Percentiles rank a stretch among this genome's conserved stretches.
phyloP scores from a whole-genome alignment of 2,113 vertebrate species.

The Anser brachyrhynchus region DNA sequence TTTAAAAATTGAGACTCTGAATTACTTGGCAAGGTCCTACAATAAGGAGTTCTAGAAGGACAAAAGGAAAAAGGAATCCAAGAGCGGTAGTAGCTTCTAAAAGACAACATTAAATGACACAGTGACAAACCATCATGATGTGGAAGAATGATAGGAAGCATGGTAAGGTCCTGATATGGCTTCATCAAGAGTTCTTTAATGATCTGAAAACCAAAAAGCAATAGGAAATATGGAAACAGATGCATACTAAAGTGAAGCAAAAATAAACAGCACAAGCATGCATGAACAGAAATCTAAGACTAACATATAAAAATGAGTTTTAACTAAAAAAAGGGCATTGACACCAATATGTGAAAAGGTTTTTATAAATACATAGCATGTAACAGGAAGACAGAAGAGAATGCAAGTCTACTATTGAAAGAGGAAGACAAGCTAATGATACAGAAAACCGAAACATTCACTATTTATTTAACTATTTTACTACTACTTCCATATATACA shows the following conservation, averaged over 20 bases:
- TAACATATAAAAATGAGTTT: background rate
- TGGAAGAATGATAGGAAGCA: conserved; percentile 63
- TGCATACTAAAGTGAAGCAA: background rate
- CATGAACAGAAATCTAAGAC: background rate
- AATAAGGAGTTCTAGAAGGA: conserved; percentile 14
- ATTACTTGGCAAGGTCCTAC: background rate
- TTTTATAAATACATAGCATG: background rate
- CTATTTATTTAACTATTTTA: background rate
- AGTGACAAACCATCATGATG: conserved; percentile 56
- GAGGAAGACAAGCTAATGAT: background rate
- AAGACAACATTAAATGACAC: conserved; percentile 26
- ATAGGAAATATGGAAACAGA: conserved; percentile 52
- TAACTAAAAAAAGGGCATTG: background rate
- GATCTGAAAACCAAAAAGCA: conserved; percentile 68
- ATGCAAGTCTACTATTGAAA: background rate
- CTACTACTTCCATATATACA: background rate
- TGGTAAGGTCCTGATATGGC: conserved; percentile 52
- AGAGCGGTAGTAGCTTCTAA: background rate
- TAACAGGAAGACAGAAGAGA: background rate
- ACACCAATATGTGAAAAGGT: background rate
- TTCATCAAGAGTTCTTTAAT: conserved; percentile 62
- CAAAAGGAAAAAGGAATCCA: background rate
- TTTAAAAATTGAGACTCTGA: background rate
- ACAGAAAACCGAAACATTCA: background rate
- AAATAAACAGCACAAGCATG: conserved; percentile 10